Evolutionary conservation across 2,797 vertebrate genomes (phyloP).

Genomic region (Cossypha niveicapilla): DNA sequence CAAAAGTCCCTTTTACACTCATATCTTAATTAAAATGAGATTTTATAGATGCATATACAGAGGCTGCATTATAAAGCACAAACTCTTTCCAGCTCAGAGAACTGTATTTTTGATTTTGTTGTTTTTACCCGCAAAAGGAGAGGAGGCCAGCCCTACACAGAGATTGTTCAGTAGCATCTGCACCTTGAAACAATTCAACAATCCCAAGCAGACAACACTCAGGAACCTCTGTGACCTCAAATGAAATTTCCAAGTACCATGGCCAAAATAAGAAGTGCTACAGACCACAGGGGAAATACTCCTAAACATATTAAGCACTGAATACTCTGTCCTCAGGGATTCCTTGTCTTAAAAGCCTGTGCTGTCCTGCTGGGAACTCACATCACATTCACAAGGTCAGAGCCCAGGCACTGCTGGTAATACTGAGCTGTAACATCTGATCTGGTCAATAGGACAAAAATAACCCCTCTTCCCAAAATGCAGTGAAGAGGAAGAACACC

Average conservation of each 20-base stretch:
- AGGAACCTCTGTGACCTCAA: background rate
- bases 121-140: background rate
- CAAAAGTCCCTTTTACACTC: background rate
- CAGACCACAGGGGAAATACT: background rate
- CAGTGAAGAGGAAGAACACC: background rate
- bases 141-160: background rate
- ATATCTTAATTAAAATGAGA: background rate
- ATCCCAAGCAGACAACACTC: background rate
- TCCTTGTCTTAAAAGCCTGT: background rate
- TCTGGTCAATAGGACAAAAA: background rate
- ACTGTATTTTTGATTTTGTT: background rate
- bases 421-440: background rate
- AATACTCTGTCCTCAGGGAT: background rate
- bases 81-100: background rate
- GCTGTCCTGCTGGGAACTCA: background rate
- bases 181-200: background rate
- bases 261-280: background rate
- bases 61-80: background rate
- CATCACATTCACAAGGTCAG: rapidly evolving
- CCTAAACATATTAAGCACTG: background rate
- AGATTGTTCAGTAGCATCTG: background rate
- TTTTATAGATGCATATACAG: background rate
- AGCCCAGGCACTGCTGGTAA: background rate
- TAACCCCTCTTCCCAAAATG: background rate
- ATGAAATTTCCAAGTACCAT: background rate